These are phyloP conservation scores for Ericerus pela DNA, from an alignment of 1,140 invertebrate species.

Conservation along the genomic window DNA sequence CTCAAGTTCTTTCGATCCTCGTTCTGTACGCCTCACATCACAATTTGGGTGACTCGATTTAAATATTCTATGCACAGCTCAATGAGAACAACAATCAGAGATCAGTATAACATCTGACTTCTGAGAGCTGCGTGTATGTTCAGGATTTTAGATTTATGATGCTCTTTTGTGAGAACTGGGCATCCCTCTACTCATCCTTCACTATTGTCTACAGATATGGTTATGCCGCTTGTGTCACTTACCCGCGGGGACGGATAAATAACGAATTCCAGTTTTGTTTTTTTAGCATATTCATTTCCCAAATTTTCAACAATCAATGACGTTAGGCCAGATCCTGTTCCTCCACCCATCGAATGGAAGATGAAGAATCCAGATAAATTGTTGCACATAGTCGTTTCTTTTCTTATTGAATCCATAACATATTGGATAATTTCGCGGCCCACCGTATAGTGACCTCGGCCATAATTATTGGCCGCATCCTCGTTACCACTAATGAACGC, in stretches of 20 bases:
- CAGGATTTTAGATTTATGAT: not conserved
- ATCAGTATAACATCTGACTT: not conserved
- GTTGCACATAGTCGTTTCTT: too few species aligned
- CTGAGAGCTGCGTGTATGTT: not conserved
- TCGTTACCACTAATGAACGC: constrained; percentile 69
- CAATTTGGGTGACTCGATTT: too few species aligned
- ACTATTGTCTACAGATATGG: not conserved
- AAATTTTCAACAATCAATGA: constrained; percentile 62
- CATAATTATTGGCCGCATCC: constrained; percentile 77
- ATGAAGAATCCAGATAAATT: constrained; percentile 57
- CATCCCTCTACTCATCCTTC: not conserved
- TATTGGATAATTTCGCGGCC: constrained; percentile 40
- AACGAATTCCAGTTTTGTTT: constrained; percentile 31
- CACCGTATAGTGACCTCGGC: constrained; percentile 45
- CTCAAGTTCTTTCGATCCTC: too few species aligned
- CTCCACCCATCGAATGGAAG: constrained; percentile 67
- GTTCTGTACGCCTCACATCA: too few species aligned
- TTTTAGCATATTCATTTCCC: constrained; percentile 56
- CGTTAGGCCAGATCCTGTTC: constrained; percentile 66
- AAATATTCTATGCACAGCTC: too few species aligned
- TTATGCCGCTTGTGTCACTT: not conserved
- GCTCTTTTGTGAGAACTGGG: not conserved
- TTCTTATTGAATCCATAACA: too few species aligned
- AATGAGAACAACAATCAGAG: too few species aligned
- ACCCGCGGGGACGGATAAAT: constrained; percentile 11